phyloP scores from a whole-genome alignment of 1,140 invertebrate genomes.

The Cotesia vestalis region DNA sequence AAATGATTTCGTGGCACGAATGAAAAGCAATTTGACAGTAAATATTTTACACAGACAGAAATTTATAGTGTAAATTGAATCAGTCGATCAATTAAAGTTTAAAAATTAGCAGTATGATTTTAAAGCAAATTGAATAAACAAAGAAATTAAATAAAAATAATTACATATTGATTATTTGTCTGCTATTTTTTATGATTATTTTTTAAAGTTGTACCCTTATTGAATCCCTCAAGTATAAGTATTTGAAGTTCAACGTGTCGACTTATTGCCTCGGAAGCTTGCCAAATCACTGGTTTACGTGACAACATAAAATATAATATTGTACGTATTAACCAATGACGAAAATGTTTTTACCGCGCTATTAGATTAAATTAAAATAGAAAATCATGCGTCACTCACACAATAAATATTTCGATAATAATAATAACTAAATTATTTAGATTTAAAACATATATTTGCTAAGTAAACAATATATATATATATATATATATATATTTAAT shows the following conservation, averaged over 20 bases:
- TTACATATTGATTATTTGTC: no score
- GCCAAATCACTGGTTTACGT: constrained; percentile 15
- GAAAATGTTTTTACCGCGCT: constrained; percentile 9
- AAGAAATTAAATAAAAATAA: no score
- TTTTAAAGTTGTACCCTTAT: background rate
- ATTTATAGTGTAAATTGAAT: no score
- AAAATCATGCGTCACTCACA: constrained; percentile 1
- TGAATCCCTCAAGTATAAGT: background rate
- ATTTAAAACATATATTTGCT: no score
- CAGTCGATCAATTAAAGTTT: no score
- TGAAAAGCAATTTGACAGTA: constrained; percentile 7
- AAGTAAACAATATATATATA: no score
- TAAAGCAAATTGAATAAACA: no score
- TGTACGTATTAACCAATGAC: constrained; percentile 15
- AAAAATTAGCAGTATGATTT: no score
- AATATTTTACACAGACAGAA: no score
- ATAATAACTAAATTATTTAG: no score
- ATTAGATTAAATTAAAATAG: constrained; percentile 10
- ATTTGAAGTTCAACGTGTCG: background rate
- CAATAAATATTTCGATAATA: background rate
- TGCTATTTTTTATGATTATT: no score
- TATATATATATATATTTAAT: no score
- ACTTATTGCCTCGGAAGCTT: constrained; percentile 13
- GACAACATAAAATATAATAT: constrained; percentile 7
- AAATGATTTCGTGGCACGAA: constrained; percentile 5